Percentiles rank a stretch among this genome's conserved stretches.
Evolutionary conservation across 2,797 vertebrate species (phyloP).

Genomic region (Hylomyscus alleni): DNA sequence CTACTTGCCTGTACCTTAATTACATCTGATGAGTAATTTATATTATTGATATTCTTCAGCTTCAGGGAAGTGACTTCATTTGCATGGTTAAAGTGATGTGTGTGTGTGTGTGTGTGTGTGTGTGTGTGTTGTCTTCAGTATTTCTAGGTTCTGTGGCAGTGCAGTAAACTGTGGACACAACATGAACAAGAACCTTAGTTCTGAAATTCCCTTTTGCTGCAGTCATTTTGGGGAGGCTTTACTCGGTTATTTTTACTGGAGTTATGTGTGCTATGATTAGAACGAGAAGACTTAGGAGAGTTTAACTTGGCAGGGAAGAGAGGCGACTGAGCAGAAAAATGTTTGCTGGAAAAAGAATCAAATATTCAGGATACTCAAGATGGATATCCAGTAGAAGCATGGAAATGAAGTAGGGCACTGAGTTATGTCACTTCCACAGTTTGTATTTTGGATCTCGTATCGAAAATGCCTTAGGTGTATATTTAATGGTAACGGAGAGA

Average conservation of each 20-base stretch:
- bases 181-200: conserved; percentile 44
- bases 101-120: background rate
- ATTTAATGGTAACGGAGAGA: conserved; percentile 60
- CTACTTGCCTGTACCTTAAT: conserved; percentile 32
- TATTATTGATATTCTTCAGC: conserved; percentile 4
- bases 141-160: conserved; percentile 55
- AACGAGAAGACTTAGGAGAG: conserved; percentile 78
- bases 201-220: conserved; percentile 64
- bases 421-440: background rate
- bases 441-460: conserved; percentile 47
- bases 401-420: conserved; percentile 29
- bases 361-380: conserved; percentile 34
- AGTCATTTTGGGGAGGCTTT: conserved; percentile 68
- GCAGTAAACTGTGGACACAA: conserved; percentile 55
- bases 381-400: background rate
- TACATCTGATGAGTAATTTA: conserved; percentile 55
- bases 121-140: background rate
- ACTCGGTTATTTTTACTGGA: conserved; percentile 73
- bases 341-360: conserved; percentile 69
- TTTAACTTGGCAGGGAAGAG: conserved; percentile 78
- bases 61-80: conserved; percentile 44
- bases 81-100: background rate
- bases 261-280: conserved; percentile 81
- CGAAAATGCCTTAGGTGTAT: conserved; percentile 40
- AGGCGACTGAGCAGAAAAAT: conserved; percentile 67